These are phyloP conservation scores for Selene dorsalis DNA, from an alignment of 2,797 vertebrate genomes.

Conservation along the genomic window DNA sequence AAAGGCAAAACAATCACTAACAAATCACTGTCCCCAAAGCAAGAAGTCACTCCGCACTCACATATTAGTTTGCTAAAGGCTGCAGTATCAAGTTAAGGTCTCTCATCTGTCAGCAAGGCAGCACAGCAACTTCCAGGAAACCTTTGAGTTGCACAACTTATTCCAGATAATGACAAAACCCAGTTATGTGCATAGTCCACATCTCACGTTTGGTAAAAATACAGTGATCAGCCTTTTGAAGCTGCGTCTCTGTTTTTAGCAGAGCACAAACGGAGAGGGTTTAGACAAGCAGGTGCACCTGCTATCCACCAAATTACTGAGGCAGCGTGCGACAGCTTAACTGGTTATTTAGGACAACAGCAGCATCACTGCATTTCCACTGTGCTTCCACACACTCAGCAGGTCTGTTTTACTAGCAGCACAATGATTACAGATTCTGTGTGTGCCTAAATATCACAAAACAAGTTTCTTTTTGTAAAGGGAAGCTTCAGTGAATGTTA, in stretches of 20 bases:
- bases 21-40: conserved; percentile 46
- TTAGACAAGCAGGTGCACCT: conserved; percentile 28
- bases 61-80: not conserved
- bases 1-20: conserved; percentile 47
- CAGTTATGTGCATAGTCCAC: too few relatives aligned
- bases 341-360: conserved; percentile 32
- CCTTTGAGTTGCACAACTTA: not conserved
- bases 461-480: conserved; percentile 19
- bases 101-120: not conserved
- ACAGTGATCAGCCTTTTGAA: not conserved
- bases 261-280: not conserved
- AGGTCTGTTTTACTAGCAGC: not conserved
- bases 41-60: conserved; percentile 22
- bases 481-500: conserved; percentile 27
- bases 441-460: conserved; percentile 16
- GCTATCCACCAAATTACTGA: conserved; percentile 24
- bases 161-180: conserved; percentile 7
- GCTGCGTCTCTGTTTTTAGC: not conserved
- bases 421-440: not conserved
- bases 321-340: conserved; percentile 28
- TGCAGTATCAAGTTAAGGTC: too few relatives aligned
- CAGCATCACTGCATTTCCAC: not conserved
- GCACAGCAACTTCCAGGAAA: not conserved
- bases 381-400: conserved; percentile 4
- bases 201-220: too few relatives aligned